phyloP scores from a whole-genome alignment of 2,888 invertebrate genomes.

The Linyphia triangularis region DNA sequence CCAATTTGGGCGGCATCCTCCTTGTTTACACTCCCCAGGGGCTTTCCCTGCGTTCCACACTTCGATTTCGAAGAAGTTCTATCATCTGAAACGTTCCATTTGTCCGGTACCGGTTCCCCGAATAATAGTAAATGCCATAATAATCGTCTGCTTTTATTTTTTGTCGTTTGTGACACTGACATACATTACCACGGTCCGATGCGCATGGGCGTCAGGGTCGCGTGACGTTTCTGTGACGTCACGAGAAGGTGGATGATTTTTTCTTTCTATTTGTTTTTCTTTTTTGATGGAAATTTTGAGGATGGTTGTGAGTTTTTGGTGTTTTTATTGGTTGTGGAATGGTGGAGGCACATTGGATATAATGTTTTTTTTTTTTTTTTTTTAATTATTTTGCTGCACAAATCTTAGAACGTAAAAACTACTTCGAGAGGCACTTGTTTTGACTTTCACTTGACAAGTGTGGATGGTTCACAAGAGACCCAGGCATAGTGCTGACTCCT shows the following conservation, averaged over 20 bases:
- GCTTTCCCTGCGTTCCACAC: constrained; percentile 29
- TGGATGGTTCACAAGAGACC: no score
- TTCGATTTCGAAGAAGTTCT: constrained; percentile 41
- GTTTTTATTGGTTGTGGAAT: neutral
- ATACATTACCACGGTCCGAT: constrained; percentile 70
- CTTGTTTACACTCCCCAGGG: constrained; percentile 60
- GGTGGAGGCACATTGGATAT: neutral
- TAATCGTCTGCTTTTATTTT: constrained; percentile 51
- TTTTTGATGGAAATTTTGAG: no score
- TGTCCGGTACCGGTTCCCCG: constrained; percentile 47
- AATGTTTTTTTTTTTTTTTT: neutral
- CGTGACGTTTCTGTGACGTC: constrained; percentile 67
- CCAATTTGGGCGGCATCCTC: constrained; percentile 30
- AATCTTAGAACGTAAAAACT: no score
- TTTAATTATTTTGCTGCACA: neutral
- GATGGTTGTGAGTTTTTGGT: constrained; percentile 11
- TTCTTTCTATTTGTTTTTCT: neutral
- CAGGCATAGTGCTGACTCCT: no score
- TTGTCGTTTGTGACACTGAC: constrained; percentile 69
- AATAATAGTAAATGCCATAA: constrained; percentile 44
- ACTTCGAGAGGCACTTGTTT: no score
- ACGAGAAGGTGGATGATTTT: neutral
- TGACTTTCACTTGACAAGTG: no score
- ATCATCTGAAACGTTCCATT: constrained; percentile 62
- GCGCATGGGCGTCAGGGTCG: constrained; percentile 66